Evolutionary conservation across 2,797 vertebrate genomes (phyloP), one percentile per base, ranked within the genome.

Genomic region (Cygnus olor): DNA sequence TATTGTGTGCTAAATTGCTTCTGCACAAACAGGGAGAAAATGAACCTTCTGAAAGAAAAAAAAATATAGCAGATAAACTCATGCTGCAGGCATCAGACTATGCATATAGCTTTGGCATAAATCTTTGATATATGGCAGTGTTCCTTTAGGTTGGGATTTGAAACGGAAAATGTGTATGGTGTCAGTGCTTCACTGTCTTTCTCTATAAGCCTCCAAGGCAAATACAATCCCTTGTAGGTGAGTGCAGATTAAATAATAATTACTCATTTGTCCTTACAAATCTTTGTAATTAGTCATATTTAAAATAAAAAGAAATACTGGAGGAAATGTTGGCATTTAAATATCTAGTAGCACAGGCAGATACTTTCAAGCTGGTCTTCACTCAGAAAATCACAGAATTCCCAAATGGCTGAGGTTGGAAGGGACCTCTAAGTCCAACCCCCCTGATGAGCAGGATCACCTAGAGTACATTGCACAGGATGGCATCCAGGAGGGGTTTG

Each of bases 21-120:
- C 56, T 76, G 34, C 80, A 85, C 20, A 71, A 89, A 81, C 13
- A 85, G 76, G 30, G n/a, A 82, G 70, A 89, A 93, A 77, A 76
- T n/a, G 54, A 92, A 15, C 25, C 9, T 57, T 80, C 27, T 57
- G 32, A 91, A 90, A 80, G 47, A 38, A 91, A 89, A 94, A 27
- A 51, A 45, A 44, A 19, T 21, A 19, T 17, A 25, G 19, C 44
- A 54, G 2, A 2, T 15, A 21, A 81, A 68, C n/a, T 86, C 11
- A 22, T 5, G 22, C 24, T 89, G 36, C 44, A 68, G 47, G 45
- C 22, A 70, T 63, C 61, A 88, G 44, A 30, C n/a, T 56, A 16
- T 53, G 34, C 32, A 51, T 18, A n/a, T 7, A 80, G 11, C 20
- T 80, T 77, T 68, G 38, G 22, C 27, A 38, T 58, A 91, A 82